A percentile compares a stretch with the other conserved stretches of the same genome.
phyloP scores from a whole-genome alignment of 1,140 invertebrate genomes.

The Berghia stephanieae region DNA sequence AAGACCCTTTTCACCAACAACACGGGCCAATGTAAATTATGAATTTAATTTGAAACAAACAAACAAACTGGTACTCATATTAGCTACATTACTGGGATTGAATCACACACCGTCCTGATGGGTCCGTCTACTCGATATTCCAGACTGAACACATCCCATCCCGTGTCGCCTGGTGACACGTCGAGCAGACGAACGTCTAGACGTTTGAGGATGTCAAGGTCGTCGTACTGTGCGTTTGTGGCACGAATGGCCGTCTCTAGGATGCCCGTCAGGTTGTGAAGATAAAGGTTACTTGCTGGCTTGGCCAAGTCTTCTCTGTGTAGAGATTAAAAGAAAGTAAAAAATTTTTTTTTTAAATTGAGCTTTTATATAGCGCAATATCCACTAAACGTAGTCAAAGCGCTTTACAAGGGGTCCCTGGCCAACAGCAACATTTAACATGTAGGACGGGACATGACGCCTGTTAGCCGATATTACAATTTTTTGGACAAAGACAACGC shows the following conservation, averaged over 20 bases:
- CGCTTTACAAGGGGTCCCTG: too few species aligned
- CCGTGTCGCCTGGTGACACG: constrained; percentile 81
- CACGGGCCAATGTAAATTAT: not conserved
- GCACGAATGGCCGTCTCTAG: constrained; percentile 90
- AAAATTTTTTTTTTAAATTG: too few species aligned
- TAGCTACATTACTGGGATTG: not conserved
- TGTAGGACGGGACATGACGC: too few species aligned
- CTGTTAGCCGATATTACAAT: too few species aligned
- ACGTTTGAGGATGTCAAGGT: constrained; percentile 86
- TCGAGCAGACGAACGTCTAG: constrained; percentile 87
- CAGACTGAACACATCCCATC: constrained; percentile 95
- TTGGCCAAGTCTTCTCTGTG: constrained; percentile 86
- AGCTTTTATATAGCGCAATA: too few species aligned
- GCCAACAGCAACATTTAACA: too few species aligned
- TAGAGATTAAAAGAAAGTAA: constrained; percentile 5
- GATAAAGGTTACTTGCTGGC: constrained; percentile 85
- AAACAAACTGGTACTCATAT: too few species aligned
- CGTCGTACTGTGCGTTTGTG: constrained; percentile 95
- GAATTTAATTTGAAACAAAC: too few species aligned
- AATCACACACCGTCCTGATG: constrained; percentile 79
- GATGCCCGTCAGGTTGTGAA: constrained; percentile 88
- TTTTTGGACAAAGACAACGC: too few species aligned
- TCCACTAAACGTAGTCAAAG: too few species aligned
- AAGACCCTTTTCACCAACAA: too few species aligned
- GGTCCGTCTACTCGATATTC: constrained; percentile 94